Conservation (phyloP, 2,888 invertebrate genomes). For the Theodoxus fluviatilis region DNA sequence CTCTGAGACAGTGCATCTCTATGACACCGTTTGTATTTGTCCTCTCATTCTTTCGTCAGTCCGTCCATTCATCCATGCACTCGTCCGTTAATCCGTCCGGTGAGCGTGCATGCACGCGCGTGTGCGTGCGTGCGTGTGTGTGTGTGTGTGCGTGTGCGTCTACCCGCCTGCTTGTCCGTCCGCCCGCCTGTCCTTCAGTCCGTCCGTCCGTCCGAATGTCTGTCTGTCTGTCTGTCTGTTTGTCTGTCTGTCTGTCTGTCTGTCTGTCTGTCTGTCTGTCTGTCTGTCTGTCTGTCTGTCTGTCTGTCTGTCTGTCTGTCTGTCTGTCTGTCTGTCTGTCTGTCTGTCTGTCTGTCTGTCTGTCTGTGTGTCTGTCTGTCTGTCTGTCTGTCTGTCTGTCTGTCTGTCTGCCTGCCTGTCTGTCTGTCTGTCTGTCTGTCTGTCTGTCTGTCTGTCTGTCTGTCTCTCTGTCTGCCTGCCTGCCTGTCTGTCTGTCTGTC, state of each 20-base stretch:
- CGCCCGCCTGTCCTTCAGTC: not conserved
- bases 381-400: not conserved
- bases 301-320: not conserved
- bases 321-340: slow-evolving; percentile 8
- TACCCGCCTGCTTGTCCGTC: too few species aligned
- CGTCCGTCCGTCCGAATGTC: slow-evolving; percentile 12
- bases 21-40: too few species aligned
- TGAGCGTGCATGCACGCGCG: not conserved
- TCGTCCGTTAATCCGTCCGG: not conserved
- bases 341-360: slow-evolving; percentile 14
- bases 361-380: not conserved
- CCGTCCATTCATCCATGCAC: not conserved
- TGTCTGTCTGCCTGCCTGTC: not conserved
- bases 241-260: not conserved
- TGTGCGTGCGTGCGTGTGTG: slow-evolving; percentile 7
- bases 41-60: not conserved
- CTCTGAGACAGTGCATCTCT: not conserved
- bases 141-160: not conserved
- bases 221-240: slow-evolving; percentile 12
- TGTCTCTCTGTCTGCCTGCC: not conserved
- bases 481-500: too few species aligned
- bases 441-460: not conserved
- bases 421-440: not conserved
- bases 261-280: not conserved
- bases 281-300: not conserved